Evolutionary conservation across 2,797 vertebrate species (phyloP), one percentile per base, ranked within the genome.

Genomic region (Echiichthys vipera): DNA sequence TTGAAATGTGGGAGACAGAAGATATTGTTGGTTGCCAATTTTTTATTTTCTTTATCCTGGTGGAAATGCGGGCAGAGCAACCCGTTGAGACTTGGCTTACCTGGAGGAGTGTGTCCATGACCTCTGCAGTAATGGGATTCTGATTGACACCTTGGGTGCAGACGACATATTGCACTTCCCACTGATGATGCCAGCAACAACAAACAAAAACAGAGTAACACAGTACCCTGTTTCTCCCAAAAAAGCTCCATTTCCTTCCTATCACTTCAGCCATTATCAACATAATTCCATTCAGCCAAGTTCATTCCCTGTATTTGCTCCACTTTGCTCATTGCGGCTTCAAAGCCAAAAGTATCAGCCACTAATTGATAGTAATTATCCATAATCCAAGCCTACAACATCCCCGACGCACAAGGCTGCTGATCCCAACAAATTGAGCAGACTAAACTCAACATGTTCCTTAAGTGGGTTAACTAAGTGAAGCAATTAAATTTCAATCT

Each of bases 281-380:
- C 61, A 25, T 25, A 50, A 40, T 63, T 63, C 61, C 45, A 67
- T 54, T 74, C 62, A 72, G 64, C 54, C 30, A 32, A 71, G 32
- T 81, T 86, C 45, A 37, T 61, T 73, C 61, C 29, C 54, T 25
- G 27, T 54, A 61, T 36, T 49, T 2, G 32, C 75, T 85, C 71
- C 43, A 22, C 65, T 72, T 84, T 58, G 49, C 86, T 83, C 58
- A 20, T 36, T 43, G 71, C 9, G 4, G 72, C 74, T 83, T 85
- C 65, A 66, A 77, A 88, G 83, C 80, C 84, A 79, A 76, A 90
- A 77, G 65, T 83, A 90, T 88, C 86, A 88, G 77, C 74, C 29
- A 24, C 82, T 91, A 91, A 93, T 94, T 92, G 92, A 92, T 90
- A 90, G 84, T 83, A 91, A 94, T 94, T 91, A 93, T 58, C 88